A percentile compares a stretch with the other conserved stretches of the same genome.
These are phyloP conservation scores for Nyctereutes procyonoides DNA, from an alignment of 2,113 vertebrate species.

Conservation along the genomic window DNA sequence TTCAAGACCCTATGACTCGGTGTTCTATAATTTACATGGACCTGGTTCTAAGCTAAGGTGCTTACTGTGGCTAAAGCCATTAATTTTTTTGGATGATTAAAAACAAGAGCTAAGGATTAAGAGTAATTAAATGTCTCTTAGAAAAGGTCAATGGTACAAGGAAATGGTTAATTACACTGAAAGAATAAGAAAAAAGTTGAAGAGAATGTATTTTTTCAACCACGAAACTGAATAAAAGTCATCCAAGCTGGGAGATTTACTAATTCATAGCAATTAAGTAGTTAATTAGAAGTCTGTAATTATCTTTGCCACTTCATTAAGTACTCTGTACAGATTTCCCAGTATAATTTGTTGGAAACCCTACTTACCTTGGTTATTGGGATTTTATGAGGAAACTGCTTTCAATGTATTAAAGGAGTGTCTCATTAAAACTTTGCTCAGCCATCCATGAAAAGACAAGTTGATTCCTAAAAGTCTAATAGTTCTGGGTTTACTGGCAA, in stretches of 20 bases:
- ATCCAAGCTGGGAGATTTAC: slow-evolving; percentile 64
- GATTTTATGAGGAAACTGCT: slow-evolving; percentile 67
- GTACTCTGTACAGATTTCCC: slow-evolving; percentile 69
- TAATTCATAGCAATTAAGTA: slow-evolving; percentile 76
- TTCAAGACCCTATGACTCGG: neutral
- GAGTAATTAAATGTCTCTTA: slow-evolving; percentile 53
- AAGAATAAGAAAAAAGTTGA: slow-evolving; percentile 44
- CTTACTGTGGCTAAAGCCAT: neutral
- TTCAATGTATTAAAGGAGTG: slow-evolving; percentile 45
- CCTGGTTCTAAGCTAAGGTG: slow-evolving; percentile 6
- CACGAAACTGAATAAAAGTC: slow-evolving; percentile 70
- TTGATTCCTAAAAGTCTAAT: slow-evolving; percentile 38
- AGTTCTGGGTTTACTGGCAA: slow-evolving; percentile 15
- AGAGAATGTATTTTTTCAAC: slow-evolving; percentile 56
- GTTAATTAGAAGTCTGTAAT: slow-evolving; percentile 80
- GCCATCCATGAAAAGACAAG: neutral
- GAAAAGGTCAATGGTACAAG: slow-evolving; percentile 56
- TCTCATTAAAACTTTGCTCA: slow-evolving; percentile 71
- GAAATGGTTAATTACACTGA: slow-evolving; percentile 66
- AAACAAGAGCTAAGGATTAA: slow-evolving; percentile 52
- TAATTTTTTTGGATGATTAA: slow-evolving; percentile 25
- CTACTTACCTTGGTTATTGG: slow-evolving; percentile 66
- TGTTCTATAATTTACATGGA: slow-evolving; percentile 18
- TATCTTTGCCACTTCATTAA: slow-evolving; percentile 78
- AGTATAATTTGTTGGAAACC: slow-evolving; percentile 63